These are phyloP conservation scores for Diplodus puntazzo DNA, from an alignment of 2,797 vertebrate genomes.

Conservation along the genomic window DNA sequence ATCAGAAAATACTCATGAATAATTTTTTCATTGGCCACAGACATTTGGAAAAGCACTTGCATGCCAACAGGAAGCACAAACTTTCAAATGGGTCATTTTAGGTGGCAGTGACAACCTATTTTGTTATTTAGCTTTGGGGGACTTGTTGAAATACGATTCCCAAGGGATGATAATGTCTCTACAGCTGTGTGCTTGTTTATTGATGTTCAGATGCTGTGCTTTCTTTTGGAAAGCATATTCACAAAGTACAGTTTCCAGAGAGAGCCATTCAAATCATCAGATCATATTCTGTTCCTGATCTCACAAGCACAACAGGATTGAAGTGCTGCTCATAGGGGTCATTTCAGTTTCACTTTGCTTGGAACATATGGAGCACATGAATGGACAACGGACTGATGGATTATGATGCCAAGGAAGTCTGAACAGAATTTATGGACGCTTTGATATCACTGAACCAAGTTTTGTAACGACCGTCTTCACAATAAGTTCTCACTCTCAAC, in stretches of 20 bases:
- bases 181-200: too few species aligned
- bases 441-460: background rate
- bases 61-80: background rate
- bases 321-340: background rate
- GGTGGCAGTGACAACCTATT: background rate
- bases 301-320: background rate
- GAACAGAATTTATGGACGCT: background rate
- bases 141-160: background rate
- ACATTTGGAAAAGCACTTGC: background rate
- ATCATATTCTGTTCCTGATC: background rate
- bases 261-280: background rate
- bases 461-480: background rate
- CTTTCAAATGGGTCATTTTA: background rate
- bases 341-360: background rate
- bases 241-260: background rate
- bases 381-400: background rate
- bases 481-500: too few species aligned
- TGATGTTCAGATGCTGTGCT: too few species aligned
- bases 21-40: background rate
- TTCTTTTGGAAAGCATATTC: background rate
- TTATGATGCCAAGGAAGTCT: background rate
- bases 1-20: background rate
- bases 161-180: background rate
- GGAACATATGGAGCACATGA: background rate
- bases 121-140: background rate